These are phyloP conservation scores for Phyllostomus discolor DNA, from an alignment of 2,113 vertebrate genomes.

Conservation along the genomic window DNA sequence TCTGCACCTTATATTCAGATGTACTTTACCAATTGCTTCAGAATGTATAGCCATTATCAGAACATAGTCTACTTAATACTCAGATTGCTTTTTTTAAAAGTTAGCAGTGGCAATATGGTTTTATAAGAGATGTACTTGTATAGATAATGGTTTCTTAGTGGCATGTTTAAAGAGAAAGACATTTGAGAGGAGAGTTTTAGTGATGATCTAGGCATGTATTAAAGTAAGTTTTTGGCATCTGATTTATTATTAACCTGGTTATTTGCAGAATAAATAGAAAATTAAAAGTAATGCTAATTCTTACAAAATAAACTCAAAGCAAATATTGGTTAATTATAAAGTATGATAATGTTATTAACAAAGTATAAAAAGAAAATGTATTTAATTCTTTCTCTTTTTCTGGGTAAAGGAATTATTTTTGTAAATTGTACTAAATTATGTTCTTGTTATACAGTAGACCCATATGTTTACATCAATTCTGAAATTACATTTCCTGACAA, in stretches of 20 bases:
- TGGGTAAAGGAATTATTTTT: background rate
- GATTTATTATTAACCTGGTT: background rate
- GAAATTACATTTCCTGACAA: background rate
- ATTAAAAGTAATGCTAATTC: background rate
- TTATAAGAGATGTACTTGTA: background rate
- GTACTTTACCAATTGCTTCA: background rate
- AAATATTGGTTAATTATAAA: background rate
- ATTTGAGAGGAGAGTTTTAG: background rate
- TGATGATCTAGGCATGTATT: background rate
- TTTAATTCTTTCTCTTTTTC: conserved; percentile 11
- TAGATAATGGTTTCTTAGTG: background rate
- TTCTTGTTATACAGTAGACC: background rate
- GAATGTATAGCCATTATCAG: background rate
- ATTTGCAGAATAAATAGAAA: background rate
- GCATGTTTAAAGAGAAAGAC: background rate
- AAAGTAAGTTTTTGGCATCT: background rate
- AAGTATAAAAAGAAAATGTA: background rate
- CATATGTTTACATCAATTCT: background rate
- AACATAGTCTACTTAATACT: background rate
- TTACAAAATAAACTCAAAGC: background rate
- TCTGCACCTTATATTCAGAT: background rate
- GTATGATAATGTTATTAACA: background rate
- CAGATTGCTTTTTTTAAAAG: background rate
- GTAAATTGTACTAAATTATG: background rate
- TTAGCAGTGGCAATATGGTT: background rate